Conservation (phyloP, 2,113 vertebrate genomes). For the Scartelaos histophorus region DNA sequence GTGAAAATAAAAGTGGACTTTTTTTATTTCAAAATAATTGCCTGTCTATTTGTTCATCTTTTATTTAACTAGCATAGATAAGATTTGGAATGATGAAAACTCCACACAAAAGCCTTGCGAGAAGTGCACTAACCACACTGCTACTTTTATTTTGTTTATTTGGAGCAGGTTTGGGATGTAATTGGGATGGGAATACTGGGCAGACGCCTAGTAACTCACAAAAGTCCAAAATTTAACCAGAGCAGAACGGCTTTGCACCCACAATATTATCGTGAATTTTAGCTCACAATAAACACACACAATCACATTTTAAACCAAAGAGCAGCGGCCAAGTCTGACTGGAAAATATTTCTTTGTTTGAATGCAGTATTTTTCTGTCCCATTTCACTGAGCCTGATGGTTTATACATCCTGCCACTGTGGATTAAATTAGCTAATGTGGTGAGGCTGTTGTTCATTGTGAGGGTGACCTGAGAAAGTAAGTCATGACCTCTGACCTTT, state of each 20-base stretch:
- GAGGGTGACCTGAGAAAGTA: slow-evolving; percentile 1
- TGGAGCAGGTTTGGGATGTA: slow-evolving; percentile 48
- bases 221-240: slow-evolving; percentile 36
- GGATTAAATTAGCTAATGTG: neutral
- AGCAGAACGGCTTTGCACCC: slow-evolving; percentile 45
- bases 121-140: too few relatives aligned
- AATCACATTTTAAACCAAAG: neutral
- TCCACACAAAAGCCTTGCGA: too few relatives aligned
- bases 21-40: slow-evolving; percentile 31
- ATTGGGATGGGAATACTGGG: neutral
- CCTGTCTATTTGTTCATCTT: neutral
- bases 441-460: slow-evolving; percentile 7
- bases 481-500: slow-evolving; percentile 4
- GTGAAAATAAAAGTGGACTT: slow-evolving; percentile 51
- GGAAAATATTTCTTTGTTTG: slow-evolving; percentile 7
- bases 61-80: neutral
- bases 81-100: neutral
- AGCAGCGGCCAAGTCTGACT: neutral
- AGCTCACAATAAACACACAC: neutral
- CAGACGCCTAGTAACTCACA: slow-evolving; percentile 4
- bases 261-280: slow-evolving; percentile 10
- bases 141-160: neutral
- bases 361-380: neutral
- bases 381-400: neutral
- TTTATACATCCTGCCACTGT: neutral